Base-by-base conservation (phyloP, 1,140 invertebrate genomes). In the Penaeus chinensis region DNA sequence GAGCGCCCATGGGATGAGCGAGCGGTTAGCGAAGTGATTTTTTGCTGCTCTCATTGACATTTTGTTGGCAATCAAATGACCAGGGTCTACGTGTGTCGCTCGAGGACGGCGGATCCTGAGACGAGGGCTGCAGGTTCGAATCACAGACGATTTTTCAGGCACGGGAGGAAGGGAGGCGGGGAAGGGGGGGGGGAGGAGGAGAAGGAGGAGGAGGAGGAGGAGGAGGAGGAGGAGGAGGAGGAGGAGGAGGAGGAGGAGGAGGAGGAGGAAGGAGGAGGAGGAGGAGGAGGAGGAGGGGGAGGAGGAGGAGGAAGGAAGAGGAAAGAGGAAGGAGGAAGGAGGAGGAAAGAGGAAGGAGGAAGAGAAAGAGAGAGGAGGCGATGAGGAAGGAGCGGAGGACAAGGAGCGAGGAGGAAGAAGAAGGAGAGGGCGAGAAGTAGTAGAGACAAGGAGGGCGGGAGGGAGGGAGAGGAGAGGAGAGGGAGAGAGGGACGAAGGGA, bases 21-120 rank as follows among this genome's bases (percentile, higher is more conserved):
- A 54, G 47, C 47, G 47, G 47, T 13, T 8, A 54, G 47, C 10
- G 47, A 54, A 54, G 47, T 5, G 8, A 54, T 62, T 85, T 85
- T 85, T 85, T 85, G 84, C 37, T 47, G n/a, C 62, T 22, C 60
- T 77, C 77, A 85, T 85, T 85, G 84, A 85, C 84, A 85, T 85
- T 85, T 85, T 79, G 84, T 27, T 42, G 84, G 63, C 84, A n/a
- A 60, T 85, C 78, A 78, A 79, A 85, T 79, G 84, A 79, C 84
- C 84, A 85, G 61, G 65, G 78, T 79, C 65, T 76, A 77, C 32
- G 76, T 42, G 47, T 54, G 47, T 54, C 47, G 18, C 76, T 79
- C 76, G 84, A 85, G 84, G 84, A 80, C 84, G 60, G 32, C 47
- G 19, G 66, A 37, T 22, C 62, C 66, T 37, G 62, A 24, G 60